phyloP scores from a whole-genome alignment of 2,797 vertebrate species.

The Sitta carolinensis region DNA sequence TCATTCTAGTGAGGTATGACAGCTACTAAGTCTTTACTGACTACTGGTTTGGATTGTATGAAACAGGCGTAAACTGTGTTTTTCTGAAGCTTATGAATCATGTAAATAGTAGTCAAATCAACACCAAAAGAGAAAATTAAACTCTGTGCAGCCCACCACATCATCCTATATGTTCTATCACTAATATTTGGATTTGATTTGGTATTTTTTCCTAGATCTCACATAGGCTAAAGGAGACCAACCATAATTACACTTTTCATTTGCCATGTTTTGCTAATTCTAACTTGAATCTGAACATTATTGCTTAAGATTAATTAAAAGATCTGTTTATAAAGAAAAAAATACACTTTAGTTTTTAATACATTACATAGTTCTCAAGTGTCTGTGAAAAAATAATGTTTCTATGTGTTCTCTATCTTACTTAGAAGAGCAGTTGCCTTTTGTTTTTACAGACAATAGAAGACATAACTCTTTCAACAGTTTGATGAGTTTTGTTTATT shows the following conservation, averaged over 20 bases:
- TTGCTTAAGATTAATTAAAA: conserved; percentile 36
- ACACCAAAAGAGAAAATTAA: background rate
- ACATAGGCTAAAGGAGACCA: background rate
- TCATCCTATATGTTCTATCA: background rate
- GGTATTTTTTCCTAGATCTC: background rate
- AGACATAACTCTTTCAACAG: conserved; percentile 8
- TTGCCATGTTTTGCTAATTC: conserved; percentile 37
- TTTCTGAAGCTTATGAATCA: background rate
- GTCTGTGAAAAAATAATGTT: conserved; percentile 31
- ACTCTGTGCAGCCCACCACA: background rate
- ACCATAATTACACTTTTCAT: background rate
- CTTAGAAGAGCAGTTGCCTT: background rate
- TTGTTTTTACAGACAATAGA: conserved; percentile 18
- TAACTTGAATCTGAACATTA: background rate
- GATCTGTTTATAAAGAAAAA: conserved; percentile 40
- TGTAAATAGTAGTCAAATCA: background rate
- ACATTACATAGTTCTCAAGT: background rate
- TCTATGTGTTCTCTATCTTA: background rate
- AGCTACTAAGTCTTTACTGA: background rate
- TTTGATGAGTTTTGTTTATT: conserved; percentile 59
- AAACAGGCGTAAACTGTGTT: background rate
- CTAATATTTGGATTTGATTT: background rate
- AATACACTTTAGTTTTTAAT: background rate
- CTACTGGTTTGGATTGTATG: background rate
- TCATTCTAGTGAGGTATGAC: background rate